phyloP scores from a whole-genome alignment of 2,888 invertebrate genomes.

The Harmothoe impar region DNA sequence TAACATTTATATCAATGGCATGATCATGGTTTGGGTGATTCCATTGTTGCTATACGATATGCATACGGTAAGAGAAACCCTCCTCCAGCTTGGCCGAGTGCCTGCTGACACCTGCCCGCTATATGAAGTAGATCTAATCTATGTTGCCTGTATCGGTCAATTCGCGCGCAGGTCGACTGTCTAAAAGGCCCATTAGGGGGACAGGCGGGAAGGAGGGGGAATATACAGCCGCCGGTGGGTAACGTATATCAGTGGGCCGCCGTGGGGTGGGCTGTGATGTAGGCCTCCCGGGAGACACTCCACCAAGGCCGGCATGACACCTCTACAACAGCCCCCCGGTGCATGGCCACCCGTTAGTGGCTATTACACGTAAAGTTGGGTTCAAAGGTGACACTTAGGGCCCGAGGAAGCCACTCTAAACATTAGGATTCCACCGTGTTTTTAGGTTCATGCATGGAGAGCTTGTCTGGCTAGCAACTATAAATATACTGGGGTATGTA shows the following conservation, averaged over 20 bases:
- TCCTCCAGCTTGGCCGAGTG: background rate
- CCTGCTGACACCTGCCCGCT: background rate
- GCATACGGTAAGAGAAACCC: too few species aligned
- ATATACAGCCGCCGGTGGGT: background rate
- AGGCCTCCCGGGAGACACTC: background rate
- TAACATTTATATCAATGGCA: too few species aligned
- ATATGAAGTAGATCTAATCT: background rate
- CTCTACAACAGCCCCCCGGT: background rate
- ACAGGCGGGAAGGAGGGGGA: background rate
- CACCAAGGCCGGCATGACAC: slow-evolving; percentile 12
- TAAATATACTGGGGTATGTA: background rate
- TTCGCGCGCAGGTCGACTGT: background rate
- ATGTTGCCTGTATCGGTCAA: slow-evolving; percentile 21
- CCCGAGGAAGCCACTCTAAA: background rate
- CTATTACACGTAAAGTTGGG: background rate
- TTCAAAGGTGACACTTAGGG: slow-evolving; percentile 39
- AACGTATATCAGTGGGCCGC: background rate
- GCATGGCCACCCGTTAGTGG: background rate
- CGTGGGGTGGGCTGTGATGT: background rate
- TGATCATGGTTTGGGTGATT: too few species aligned
- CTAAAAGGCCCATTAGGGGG: slow-evolving; percentile 25
- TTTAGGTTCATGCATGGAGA: background rate
- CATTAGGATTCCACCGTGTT: slow-evolving; percentile 19
- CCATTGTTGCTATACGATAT: too few species aligned
- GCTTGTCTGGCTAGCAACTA: background rate